These are phyloP conservation scores for Archaeoteleia sp. DNA, from an alignment of 2,888 invertebrate species.

Conservation along the genomic window DNA sequence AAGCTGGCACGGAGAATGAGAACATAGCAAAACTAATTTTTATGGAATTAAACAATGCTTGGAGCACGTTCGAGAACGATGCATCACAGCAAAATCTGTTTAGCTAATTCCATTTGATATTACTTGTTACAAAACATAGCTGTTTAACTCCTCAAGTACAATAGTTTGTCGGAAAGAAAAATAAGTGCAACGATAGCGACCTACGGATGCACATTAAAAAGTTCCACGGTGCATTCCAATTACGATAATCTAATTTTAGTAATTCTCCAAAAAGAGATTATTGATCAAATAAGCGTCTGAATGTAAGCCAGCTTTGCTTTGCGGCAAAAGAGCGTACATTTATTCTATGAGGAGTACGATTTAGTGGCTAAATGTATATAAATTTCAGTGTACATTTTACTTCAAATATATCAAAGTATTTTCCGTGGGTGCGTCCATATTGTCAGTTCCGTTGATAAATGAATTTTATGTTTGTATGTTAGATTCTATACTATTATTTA, in stretches of 20 bases:
- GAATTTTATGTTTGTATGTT: no score
- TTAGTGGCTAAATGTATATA: conserved; percentile 62
- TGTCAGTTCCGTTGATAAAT: conserved; percentile 25
- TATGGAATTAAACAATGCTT: conserved; percentile 99
- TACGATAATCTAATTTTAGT: conserved; percentile 47
- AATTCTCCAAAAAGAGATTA: conserved; percentile 25
- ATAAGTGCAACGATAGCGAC: conserved; percentile 44
- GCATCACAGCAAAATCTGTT: conserved; percentile 87
- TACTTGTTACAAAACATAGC: conserved; percentile 55
- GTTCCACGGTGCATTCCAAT: conserved; percentile 51
- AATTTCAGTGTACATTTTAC: conserved; percentile 65
- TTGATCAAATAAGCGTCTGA: conserved; percentile 15
- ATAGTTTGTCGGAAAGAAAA: conserved; percentile 42
- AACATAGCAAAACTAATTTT: conserved; percentile 96
- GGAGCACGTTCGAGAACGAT: conserved; percentile 96
- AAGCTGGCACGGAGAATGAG: conserved; percentile 94
- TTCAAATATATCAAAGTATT: conserved; percentile 72
- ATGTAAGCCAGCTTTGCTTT: conserved; percentile 32
- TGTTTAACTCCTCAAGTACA: conserved; percentile 43
- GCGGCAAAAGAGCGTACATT: conserved; percentile 48
- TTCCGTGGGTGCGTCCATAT: conserved; percentile 64
- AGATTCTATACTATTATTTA: no score
- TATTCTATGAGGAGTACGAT: conserved; percentile 42
- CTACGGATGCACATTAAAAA: conserved; percentile 45
- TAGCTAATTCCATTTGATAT: conserved; percentile 69